Conservation (phyloP, 2,797 vertebrate species). For the Pachyuromys duprasi region DNA sequence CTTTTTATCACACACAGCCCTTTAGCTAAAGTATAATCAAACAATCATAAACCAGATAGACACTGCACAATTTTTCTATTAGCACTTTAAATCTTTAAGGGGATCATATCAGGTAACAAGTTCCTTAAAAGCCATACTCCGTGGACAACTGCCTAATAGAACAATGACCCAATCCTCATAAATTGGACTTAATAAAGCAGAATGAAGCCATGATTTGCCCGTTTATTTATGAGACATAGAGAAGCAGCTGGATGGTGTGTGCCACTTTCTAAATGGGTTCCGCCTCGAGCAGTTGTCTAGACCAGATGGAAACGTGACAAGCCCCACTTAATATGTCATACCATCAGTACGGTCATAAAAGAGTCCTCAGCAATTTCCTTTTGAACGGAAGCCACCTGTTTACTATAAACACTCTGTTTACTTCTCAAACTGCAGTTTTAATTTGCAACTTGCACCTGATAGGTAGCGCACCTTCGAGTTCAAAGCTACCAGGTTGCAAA, state of each 20-base stretch:
- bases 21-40: conserved; percentile 83
- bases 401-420: conserved; percentile 84
- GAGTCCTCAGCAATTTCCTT: conserved; percentile 82
- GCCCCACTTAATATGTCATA: conserved; percentile 86
- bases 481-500: conserved; percentile 71
- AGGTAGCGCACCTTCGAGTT: conserved; percentile 67
- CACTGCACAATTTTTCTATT: conserved; percentile 81
- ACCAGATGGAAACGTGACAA: conserved; percentile 87
- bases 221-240: conserved; percentile 84
- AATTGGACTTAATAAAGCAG: conserved; percentile 83
- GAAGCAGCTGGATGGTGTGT: conserved; percentile 81
- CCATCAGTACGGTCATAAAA: conserved; percentile 84
- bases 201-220: conserved; percentile 79
- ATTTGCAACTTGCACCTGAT: conserved; percentile 79
- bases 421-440: conserved; percentile 77
- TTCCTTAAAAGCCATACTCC: conserved; percentile 75
- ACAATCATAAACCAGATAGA: conserved; percentile 72
- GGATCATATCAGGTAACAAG: conserved; percentile 78
- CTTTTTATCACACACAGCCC: conserved; percentile 78
- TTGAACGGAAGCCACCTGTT: conserved; percentile 86
- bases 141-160: conserved; percentile 78
- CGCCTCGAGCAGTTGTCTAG: conserved; percentile 85
- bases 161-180: conserved; percentile 81
- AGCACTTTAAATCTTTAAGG: conserved; percentile 76
- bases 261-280: conserved; percentile 81